Evolutionary conservation across 2,113 vertebrate species (phyloP).

Genomic region (Erpornis zantholeuca): DNA sequence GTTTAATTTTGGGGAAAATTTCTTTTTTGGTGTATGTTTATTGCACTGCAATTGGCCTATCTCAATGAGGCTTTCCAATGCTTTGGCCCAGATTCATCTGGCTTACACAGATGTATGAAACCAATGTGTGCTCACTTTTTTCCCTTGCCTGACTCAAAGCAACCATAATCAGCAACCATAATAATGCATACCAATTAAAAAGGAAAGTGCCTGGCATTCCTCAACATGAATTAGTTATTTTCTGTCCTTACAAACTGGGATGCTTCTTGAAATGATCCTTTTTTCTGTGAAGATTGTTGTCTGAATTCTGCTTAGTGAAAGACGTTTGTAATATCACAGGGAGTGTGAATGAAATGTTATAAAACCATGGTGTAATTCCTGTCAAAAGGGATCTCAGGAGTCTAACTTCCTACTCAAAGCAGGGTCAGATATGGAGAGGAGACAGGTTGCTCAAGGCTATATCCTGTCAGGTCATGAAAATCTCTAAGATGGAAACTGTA

Average conservation of each 20-base stretch:
- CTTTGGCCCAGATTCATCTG: background rate
- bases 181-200: background rate
- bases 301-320: background rate
- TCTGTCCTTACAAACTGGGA: background rate
- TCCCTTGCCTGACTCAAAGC: background rate
- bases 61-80: background rate
- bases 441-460: background rate
- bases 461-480: background rate
- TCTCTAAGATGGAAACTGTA: background rate
- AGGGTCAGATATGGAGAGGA: background rate
- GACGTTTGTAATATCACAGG: background rate
- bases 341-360: background rate
- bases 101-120: background rate
- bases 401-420: background rate
- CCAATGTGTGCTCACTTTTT: background rate
- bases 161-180: background rate
- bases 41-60: background rate
- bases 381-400: background rate
- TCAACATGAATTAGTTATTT: background rate
- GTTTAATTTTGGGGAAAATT: background rate
- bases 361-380: background rate
- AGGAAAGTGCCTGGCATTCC: background rate
- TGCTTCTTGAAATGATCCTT: background rate
- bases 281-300: background rate
- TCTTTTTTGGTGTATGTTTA: background rate